Base-by-base conservation (phyloP, 1,140 invertebrate species). In the Mamestra configurata region DNA sequence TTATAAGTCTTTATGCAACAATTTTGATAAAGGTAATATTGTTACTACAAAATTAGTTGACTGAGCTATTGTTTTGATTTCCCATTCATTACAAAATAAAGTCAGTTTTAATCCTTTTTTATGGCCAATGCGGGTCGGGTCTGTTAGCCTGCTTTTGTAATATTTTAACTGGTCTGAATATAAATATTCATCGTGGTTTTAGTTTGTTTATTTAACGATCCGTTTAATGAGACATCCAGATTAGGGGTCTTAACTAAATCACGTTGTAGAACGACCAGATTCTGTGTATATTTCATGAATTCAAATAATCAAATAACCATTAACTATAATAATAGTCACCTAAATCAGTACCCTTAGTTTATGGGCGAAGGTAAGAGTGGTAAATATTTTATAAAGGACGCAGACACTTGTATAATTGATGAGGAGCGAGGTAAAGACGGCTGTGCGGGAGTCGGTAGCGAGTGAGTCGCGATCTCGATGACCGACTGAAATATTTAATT, bases 361-460 rank as follows among this genome's bases (percentile, higher is more conserved):
- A 77, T 77, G 40, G 75, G 40, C 27, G 43, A 79, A 77, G 75
- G 77, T 79, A 81, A 66, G 61, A 71, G 64, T 72, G 55, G 79
- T 83, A 81, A 83, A 83, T 81, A 80, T 83, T 83, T 80, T 75
- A 83, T 73, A 64, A 79, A 73, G 70, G 70, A 73, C 70, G 78
- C 55, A 73, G 68, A 66, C 70, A 79, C 71, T 72, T 79, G 68
- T 27, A 79, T 73, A 79, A 64, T 79, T 79, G 59, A 79, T 66
- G 57, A 73, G 35, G 24, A 66, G 20, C 20, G 61, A 53, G 40
- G 40, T 77, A 66, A 77, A 77, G 59, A 66, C 59, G 24, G 20
- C 55, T 61, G 27, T 64, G 18, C 59, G 51, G 6, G 22, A 22
- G 13, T 13, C 57, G 22, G n/a, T 40, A 37, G 46, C 43, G 59